phyloP scores from a whole-genome alignment of 2,888 invertebrate species.

The Masnerella sp. region DNA sequence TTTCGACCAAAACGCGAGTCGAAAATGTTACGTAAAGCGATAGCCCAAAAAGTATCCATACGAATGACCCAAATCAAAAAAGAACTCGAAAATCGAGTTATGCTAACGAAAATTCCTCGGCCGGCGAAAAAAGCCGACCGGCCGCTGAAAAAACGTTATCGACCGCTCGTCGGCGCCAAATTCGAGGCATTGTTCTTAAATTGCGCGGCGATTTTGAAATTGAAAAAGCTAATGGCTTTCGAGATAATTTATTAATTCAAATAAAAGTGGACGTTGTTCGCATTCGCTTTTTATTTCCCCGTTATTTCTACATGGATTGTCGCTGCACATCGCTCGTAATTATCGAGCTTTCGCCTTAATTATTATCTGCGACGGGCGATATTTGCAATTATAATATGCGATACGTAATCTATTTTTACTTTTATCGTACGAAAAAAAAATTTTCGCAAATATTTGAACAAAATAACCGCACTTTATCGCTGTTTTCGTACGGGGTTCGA shows the following conservation, averaged over 20 bases:
- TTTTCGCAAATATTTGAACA: constrained; percentile 30
- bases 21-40: no score
- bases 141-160: neutral
- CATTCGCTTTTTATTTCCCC: constrained; percentile 17
- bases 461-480: constrained; percentile 27
- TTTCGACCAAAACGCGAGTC: neutral
- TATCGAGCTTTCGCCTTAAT: constrained; percentile 42
- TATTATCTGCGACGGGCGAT: constrained; percentile 26
- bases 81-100: constrained; percentile 1
- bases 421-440: constrained; percentile 40
- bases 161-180: constrained; percentile 3
- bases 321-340: constrained; percentile 24
- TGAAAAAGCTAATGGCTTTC: constrained; percentile 29
- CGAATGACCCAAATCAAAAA: neutral
- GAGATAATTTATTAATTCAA: constrained; percentile 39
- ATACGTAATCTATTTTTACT: constrained; percentile 41
- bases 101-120: neutral
- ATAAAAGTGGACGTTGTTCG: constrained; percentile 13
- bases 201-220: no score
- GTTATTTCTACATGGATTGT: constrained; percentile 25
- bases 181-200: constrained; percentile 10
- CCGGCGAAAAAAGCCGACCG: neutral
- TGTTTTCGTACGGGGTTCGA: constrained; percentile 22
- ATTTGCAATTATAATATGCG: constrained; percentile 51
- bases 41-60: no score